These are phyloP conservation scores for Drosophila birchii DNA, from an alignment of 2,888 invertebrate genomes.

Conservation along the genomic window DNA sequence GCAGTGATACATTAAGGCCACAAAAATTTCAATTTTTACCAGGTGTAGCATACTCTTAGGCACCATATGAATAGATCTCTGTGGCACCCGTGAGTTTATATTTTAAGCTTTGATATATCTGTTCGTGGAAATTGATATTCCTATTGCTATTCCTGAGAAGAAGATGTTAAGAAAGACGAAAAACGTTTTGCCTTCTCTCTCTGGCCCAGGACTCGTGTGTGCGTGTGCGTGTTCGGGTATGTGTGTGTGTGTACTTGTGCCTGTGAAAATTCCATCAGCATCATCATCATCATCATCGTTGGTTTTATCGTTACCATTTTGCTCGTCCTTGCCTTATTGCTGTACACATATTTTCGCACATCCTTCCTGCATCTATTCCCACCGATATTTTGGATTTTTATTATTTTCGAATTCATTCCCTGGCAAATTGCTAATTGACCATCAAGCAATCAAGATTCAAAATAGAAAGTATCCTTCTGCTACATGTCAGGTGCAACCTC, in stretches of 20 bases:
- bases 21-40: too few relatives aligned
- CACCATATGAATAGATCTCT: background rate
- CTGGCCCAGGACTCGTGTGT: constrained; percentile 10
- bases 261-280: constrained; percentile 75
- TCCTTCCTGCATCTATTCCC: constrained; percentile 59
- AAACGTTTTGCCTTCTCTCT: constrained; percentile 18
- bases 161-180: background rate
- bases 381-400: constrained; percentile 38
- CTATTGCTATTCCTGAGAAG: constrained; percentile 55
- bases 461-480: constrained; percentile 54
- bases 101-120: background rate
- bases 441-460: constrained; percentile 52
- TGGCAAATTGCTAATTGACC: constrained; percentile 75
- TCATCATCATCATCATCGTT: constrained; percentile 48
- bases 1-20: background rate
- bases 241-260: constrained; percentile 37
- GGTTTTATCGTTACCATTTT: constrained; percentile 41
- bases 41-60: background rate
- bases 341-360: constrained; percentile 74
- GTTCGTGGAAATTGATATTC: constrained; percentile 77
- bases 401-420: constrained; percentile 49
- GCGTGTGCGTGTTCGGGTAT: constrained; percentile 8
- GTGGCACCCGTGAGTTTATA: constrained; percentile 1
- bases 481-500: constrained; percentile 66
- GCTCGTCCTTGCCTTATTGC: constrained; percentile 62